Percentiles rank a stretch among this genome's conserved stretches.
Evolutionary conservation across 2,113 vertebrate species (phyloP).

Genomic region (Loxodonta africana): DNA sequence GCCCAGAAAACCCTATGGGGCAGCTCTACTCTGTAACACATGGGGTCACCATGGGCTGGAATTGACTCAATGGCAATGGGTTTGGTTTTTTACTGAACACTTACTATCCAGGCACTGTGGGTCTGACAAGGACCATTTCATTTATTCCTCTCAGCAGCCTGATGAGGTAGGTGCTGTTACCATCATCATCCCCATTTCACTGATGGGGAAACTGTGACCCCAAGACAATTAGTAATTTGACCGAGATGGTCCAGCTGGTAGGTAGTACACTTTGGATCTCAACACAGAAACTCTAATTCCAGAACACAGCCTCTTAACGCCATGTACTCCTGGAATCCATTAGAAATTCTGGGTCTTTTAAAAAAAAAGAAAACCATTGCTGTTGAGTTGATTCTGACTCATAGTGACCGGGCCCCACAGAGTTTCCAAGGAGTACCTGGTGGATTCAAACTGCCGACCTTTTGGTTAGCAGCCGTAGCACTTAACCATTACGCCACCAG

Average conservation of each 20-base stretch:
- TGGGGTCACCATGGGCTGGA: background rate
- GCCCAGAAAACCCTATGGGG: background rate
- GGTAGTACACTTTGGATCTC: background rate
- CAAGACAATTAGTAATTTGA: rapidly evolving
- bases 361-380: no score
- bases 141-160: rapidly evolving
- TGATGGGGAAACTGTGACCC: background rate
- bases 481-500: no score
- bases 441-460: no score
- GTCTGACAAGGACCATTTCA: rapidly evolving
- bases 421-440: no score
- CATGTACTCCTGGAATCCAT: background rate
- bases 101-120: background rate
- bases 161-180: background rate
- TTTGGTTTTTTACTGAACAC: background rate
- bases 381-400: no score
- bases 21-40: background rate
- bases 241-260: no score
- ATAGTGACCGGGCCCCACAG: no score
- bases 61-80: background rate
- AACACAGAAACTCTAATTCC: background rate
- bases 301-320: background rate
- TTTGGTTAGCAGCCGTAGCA: no score
- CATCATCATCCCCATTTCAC: background rate
- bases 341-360: background rate